phyloP scores from a whole-genome alignment of 2,888 invertebrate genomes.

The Craniophora ligustri region DNA sequence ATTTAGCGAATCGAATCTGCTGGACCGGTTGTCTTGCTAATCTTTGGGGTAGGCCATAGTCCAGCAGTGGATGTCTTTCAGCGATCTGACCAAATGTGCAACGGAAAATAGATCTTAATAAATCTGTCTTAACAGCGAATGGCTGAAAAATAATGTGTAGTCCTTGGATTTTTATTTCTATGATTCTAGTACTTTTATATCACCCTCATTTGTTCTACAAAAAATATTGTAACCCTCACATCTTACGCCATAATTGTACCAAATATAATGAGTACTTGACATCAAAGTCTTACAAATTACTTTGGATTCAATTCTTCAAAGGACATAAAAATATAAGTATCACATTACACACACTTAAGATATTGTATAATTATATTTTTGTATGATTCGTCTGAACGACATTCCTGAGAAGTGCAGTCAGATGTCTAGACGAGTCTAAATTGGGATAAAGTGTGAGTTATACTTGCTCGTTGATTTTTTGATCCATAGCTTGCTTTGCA shows the following conservation, averaged over 20 bases:
- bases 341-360: conserved; percentile 25
- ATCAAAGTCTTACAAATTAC: conserved; percentile 21
- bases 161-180: no score
- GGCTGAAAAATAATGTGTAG: no score
- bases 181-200: no score
- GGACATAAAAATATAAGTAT: conserved; percentile 21
- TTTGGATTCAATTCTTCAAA: conserved; percentile 1
- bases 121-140: no score
- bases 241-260: neutral
- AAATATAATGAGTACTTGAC: neutral
- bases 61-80: no score
- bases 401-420: conserved; percentile 42
- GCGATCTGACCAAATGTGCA: no score
- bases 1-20: no score
- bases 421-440: conserved; percentile 49
- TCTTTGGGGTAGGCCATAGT: no score
- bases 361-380: conserved; percentile 34
- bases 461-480: conserved; percentile 16
- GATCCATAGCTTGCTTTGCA: conserved; percentile 9
- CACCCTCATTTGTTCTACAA: no score
- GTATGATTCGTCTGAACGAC: conserved; percentile 39
- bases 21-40: no score
- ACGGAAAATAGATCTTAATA: no score
- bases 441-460: conserved; percentile 25
- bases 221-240: no score